Evolutionary conservation across 2,797 vertebrate genomes (phyloP), one percentile per base, ranked within the genome.

Genomic region (Phoxinus dragarum): DNA sequence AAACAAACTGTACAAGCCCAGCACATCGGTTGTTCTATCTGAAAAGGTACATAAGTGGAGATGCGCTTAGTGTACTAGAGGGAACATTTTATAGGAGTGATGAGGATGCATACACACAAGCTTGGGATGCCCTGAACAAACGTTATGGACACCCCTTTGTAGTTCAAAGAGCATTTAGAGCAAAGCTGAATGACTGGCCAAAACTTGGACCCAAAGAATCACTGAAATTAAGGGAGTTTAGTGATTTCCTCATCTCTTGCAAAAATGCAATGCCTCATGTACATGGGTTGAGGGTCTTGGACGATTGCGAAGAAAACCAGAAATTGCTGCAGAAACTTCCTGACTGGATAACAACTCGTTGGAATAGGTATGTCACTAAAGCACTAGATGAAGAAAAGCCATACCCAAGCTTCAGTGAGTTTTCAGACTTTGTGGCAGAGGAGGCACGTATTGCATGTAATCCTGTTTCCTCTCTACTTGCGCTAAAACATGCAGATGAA

Each of bases 21-120:
- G 80, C 77, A 19, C 66, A 89, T 68, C 84, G 47, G 40, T 9
- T 87, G 21, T 86, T 86, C 47, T 88, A 85, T 68, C 40, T 88
- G 17, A 86, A 87, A 80, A 86, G 40, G 66, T 80, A 88, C 44
- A 87, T 87, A 42, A 40, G 44, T 69, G 82, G 73, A 75, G 84
- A 89, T 72, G 82, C 84, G 40, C 81, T 84, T 42, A 27, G 64
- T 85, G 61, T 86, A 31, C 42, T 88, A 21, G 85, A 89, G 40
- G 74, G 84, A 73, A 89, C 74, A 1, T 86, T 86, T 64, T 86
- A 87, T 64, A 86, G 86, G 61, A 88, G 44, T 59, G 84, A 87
- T 76, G 80, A 82, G 5, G 78, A 88, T 56, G 79, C 88, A 27
- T 89, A 86, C 31, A 73, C 5, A 1, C 86, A 87, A 59, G 86